Evolutionary conservation across 2,113 vertebrate genomes (phyloP).

Genomic region (Alces alces): DNA sequence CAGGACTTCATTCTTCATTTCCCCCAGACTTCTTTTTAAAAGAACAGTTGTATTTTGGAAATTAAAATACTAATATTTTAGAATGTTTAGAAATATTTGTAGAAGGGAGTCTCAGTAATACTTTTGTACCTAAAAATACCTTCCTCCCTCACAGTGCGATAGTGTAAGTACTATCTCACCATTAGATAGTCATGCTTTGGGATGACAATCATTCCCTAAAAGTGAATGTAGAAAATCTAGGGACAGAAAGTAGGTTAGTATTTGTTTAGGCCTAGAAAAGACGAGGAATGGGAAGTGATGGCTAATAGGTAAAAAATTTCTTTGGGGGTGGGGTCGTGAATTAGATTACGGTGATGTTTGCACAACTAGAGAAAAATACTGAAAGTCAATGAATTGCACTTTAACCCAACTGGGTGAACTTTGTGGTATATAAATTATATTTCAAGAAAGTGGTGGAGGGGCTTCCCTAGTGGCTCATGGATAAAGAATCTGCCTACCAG

Average conservation of each 20-base stretch:
- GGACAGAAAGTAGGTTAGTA: not conserved
- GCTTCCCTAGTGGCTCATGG: not conserved
- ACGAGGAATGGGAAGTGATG: not conserved
- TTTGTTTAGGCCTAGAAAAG: not conserved
- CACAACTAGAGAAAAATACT: not conserved
- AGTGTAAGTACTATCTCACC: not conserved
- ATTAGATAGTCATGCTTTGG: not conserved
- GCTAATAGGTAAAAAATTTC: not conserved
- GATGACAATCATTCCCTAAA: not conserved
- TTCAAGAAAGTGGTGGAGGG: not conserved
- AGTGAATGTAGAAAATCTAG: not conserved
- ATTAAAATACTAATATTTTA: slow-evolving; percentile 11
- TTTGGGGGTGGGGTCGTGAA: not conserved
- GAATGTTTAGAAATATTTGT: slow-evolving; percentile 11
- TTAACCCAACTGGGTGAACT: not conserved
- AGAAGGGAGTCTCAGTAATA: not conserved
- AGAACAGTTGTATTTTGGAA: not conserved
- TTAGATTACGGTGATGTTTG: not conserved
- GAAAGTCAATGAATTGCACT: not conserved
- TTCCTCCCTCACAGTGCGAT: not conserved
- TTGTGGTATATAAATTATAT: not conserved
- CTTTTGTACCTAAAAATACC: not conserved
- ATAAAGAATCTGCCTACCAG: not conserved
- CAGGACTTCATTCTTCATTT: not conserved
- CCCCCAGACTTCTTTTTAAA: not conserved